Percentiles rank a stretch among this genome's conserved stretches.
Conservation (phyloP, 2,113 vertebrate genomes). For the Phrynocephalus versicolor region DNA sequence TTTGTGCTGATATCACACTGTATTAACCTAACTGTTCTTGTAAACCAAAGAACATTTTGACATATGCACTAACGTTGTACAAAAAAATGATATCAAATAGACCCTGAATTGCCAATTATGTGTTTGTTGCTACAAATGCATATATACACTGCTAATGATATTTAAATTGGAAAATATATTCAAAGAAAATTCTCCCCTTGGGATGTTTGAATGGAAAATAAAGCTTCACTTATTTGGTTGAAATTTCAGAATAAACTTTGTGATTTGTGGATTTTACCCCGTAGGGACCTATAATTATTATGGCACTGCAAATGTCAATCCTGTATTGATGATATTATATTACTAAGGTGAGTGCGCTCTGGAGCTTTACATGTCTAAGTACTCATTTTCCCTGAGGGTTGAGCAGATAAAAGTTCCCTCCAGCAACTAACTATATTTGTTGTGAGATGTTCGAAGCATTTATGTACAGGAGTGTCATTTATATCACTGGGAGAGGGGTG, state of each 20-base stretch:
- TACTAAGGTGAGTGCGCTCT: constrained; percentile 30
- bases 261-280: constrained; percentile 19
- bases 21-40: constrained; percentile 11
- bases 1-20: neutral
- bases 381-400: constrained; percentile 12
- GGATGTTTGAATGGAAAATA: constrained; percentile 57
- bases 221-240: constrained; percentile 49
- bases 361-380: constrained; percentile 29
- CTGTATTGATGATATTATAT: constrained; percentile 37
- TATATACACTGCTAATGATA: constrained; percentile 60
- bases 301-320: neutral
- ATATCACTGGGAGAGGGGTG: neutral
- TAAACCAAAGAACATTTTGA: constrained; percentile 8
- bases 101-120: constrained; percentile 41
- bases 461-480: neutral
- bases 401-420: neutral
- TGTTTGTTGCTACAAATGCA: constrained; percentile 53
- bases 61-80: neutral
- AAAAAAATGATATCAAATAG: constrained; percentile 53
- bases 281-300: constrained; percentile 27
- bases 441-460: constrained; percentile 7
- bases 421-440: neutral
- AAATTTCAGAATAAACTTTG: constrained; percentile 46
- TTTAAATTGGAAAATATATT: constrained; percentile 63
- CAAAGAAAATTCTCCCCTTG: constrained; percentile 42